These are phyloP conservation scores for Amblyjoppa fuscipennis DNA, from an alignment of 2,888 invertebrate species.

Conservation along the genomic window DNA sequence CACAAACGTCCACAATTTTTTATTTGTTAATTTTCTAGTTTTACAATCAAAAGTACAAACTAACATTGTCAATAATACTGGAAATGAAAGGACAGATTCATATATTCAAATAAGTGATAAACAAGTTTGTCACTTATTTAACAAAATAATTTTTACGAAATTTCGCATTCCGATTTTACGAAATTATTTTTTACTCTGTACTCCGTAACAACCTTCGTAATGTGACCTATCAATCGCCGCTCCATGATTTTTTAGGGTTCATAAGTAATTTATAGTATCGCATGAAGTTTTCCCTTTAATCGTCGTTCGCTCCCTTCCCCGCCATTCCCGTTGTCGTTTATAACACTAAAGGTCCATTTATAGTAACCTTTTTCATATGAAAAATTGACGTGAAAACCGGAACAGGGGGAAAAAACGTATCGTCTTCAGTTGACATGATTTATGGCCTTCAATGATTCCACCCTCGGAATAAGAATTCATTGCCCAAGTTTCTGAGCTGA, in stretches of 20 bases:
- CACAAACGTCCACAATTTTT: too few species aligned
- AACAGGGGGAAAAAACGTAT: background rate
- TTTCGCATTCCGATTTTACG: too few species aligned
- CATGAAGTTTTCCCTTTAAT: constrained; percentile 8
- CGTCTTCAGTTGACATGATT: background rate
- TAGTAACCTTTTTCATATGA: background rate
- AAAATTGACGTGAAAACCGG: background rate
- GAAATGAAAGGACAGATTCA: too few species aligned
- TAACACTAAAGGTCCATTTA: background rate
- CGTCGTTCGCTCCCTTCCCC: background rate
- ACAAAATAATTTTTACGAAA: too few species aligned
- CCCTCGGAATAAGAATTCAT: too few species aligned
- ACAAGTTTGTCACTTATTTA: too few species aligned
- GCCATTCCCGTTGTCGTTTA: background rate
- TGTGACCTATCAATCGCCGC: constrained; percentile 17
- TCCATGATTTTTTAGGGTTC: constrained; percentile 14
- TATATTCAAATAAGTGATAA: too few species aligned
- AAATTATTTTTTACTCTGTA: too few species aligned
- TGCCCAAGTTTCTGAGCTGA: too few species aligned
- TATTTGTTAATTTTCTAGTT: too few species aligned
- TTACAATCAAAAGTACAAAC: too few species aligned
- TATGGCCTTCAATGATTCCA: background rate
- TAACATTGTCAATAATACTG: too few species aligned
- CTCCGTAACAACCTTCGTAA: background rate
- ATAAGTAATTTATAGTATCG: constrained; percentile 30